These are phyloP conservation scores for Gasterosteus aculeatus DNA, from an alignment of 2,113 vertebrate genomes.

Conservation along the genomic window DNA sequence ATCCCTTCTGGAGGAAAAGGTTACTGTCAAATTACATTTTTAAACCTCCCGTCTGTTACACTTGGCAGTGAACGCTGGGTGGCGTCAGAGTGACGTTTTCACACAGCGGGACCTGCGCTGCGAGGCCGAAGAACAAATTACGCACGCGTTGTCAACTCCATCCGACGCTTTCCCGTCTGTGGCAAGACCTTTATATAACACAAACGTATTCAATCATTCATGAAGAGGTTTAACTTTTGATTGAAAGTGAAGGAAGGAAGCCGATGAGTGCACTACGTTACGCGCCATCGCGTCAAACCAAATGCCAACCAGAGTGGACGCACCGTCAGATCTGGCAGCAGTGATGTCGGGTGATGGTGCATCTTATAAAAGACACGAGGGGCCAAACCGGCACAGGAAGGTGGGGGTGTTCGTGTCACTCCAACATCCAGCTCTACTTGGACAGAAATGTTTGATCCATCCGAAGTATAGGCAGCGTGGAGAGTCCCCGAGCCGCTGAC, in stretches of 20 bases:
- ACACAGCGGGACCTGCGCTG: neutral
- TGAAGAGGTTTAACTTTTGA: neutral
- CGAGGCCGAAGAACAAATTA: neutral
- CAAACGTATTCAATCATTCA: neutral
- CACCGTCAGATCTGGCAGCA: neutral
- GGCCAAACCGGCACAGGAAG: neutral
- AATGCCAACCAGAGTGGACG: neutral
- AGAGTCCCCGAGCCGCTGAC: neutral
- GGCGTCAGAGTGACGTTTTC: slow-evolving; percentile 57
- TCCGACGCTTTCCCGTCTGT: neutral
- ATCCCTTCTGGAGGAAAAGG: neutral
- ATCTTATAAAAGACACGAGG: neutral
- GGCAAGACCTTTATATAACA: neutral
- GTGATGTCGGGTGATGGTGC: neutral
- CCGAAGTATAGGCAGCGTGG: neutral
- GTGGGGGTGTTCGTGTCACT: neutral
- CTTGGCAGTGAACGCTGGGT: slow-evolving; percentile 44
- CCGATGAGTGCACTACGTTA: neutral
- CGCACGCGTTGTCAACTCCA: neutral
- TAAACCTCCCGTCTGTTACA: neutral
- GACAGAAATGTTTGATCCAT: neutral
- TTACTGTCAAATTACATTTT: neutral
- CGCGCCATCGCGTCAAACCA: slow-evolving; percentile 12
- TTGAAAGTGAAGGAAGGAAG: neutral
- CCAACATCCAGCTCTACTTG: neutral